These are phyloP conservation scores for Bambusicola thoracicus DNA, from an alignment of 2,113 vertebrate species.

Conservation along the genomic window DNA sequence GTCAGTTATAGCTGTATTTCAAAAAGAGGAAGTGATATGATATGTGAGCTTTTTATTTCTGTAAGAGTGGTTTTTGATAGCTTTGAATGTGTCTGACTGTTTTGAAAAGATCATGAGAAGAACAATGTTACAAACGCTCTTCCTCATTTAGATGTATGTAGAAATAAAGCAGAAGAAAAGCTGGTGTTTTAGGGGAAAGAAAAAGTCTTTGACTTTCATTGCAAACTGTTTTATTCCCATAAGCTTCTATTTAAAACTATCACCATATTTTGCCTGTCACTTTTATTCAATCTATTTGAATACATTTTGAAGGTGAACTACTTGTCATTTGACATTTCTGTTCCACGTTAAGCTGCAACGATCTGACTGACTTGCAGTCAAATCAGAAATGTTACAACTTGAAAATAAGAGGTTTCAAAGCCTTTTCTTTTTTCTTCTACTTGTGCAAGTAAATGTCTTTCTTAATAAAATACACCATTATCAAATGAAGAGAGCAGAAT, in stretches of 20 bases:
- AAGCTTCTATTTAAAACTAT: not conserved
- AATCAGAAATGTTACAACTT: not conserved
- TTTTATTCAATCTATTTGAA: constrained; percentile 12
- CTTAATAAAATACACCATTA: not conserved
- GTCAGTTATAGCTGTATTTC: not conserved
- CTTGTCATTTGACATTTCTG: constrained; percentile 1
- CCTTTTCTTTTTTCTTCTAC: not conserved
- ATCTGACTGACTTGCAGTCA: not conserved
- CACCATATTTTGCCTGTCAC: not conserved
- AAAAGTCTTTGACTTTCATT: not conserved
- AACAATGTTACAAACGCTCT: not conserved
- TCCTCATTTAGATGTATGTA: not conserved
- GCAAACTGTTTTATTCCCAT: not conserved
- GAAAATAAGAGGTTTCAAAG: not conserved
- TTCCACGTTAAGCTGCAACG: not conserved
- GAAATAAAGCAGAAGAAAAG: not conserved
- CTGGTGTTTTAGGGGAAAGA: not conserved
- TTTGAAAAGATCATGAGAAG: not conserved
- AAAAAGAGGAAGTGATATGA: not conserved
- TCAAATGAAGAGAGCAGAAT: not conserved
- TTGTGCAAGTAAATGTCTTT: not conserved
- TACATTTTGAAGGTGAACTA: not conserved
- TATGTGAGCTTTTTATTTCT: not conserved
- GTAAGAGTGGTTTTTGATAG: not conserved
- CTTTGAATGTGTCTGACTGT: not conserved